Percentiles rank a stretch among this genome's conserved stretches.
phyloP scores from a whole-genome alignment of 2,113 vertebrate species.

The Acrocephalus arundinaceus region DNA sequence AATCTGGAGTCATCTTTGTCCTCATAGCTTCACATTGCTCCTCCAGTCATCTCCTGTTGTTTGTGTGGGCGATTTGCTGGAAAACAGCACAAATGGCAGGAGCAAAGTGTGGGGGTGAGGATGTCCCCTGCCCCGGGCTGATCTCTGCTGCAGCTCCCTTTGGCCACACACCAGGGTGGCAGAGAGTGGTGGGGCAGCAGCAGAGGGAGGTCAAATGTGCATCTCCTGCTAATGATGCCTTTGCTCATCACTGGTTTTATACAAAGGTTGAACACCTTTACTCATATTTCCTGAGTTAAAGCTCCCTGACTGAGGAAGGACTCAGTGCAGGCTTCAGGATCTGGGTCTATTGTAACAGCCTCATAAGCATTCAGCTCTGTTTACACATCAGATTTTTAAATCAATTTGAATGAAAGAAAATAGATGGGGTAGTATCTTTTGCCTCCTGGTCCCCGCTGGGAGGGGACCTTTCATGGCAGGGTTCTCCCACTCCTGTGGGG shows the following conservation, averaged over 20 bases:
- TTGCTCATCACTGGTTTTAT: neutral
- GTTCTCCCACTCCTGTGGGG: accelerated
- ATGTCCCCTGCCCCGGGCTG: neutral
- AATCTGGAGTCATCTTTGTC: conserved; percentile 16
- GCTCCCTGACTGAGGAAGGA: neutral
- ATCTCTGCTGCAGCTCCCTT: neutral
- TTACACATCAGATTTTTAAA: neutral
- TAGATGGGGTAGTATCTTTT: neutral
- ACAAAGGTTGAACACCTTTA: neutral
- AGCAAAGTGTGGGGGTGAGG: neutral
- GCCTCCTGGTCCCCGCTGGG: neutral
- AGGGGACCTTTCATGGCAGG: neutral
- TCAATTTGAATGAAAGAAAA: neutral
- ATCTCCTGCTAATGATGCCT: neutral
- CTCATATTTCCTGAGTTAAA: neutral
- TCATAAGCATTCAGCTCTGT: neutral
- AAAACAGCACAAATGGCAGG: neutral
- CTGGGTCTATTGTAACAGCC: neutral
- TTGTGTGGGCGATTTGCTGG: neutral
- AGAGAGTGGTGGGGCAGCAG: accelerated
- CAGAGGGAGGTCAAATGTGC: neutral
- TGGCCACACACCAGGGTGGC: accelerated
- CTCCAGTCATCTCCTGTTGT: neutral
- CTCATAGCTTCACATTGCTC: neutral
- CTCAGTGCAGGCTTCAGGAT: neutral